Conservation (phyloP, 2,888 invertebrate genomes). For the Lacanobia wlatinum region DNA sequence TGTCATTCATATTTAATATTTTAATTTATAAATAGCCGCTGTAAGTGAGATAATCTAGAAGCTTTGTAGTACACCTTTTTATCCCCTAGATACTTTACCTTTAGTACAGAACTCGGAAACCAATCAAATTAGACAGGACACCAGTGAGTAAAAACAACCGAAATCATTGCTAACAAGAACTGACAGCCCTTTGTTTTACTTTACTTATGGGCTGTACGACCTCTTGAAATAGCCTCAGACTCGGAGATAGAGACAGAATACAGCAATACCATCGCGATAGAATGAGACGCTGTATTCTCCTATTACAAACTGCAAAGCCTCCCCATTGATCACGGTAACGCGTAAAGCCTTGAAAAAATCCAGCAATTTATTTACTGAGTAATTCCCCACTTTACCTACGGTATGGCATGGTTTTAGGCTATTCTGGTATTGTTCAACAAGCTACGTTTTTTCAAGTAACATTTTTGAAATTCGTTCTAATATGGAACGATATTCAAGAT, state of each 20-base stretch:
- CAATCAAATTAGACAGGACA: constrained; percentile 75
- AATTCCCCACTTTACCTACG: constrained; percentile 73
- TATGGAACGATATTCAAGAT: constrained; percentile 30
- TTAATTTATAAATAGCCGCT: not conserved
- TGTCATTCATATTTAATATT: constrained; percentile 6
- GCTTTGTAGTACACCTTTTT: not conserved
- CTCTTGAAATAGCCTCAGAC: constrained; percentile 77
- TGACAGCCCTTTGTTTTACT: constrained; percentile 76
- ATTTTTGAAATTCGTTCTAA: constrained; percentile 13
- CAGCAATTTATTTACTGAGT: constrained; percentile 88
- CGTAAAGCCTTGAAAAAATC: constrained; percentile 88
- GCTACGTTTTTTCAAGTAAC: constrained; percentile 4
- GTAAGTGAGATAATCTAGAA: not conserved
- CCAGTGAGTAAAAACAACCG: constrained; percentile 72
- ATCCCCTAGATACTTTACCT: constrained; percentile 1
- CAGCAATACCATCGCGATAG: constrained; percentile 59
- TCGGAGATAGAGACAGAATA: constrained; percentile 70
- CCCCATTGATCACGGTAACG: constrained; percentile 88
- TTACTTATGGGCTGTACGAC: constrained; percentile 73
- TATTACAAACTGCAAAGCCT: constrained; percentile 86
- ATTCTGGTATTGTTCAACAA: constrained; percentile 40
- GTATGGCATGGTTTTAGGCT: constrained; percentile 41
- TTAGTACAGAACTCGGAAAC: constrained; percentile 65
- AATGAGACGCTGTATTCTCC: constrained; percentile 78
- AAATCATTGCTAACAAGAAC: constrained; percentile 84